A percentile compares a stretch with the other conserved stretches of the same genome.
phyloP scores from a whole-genome alignment of 2,888 invertebrate species.

The Cephus pygmeus region DNA sequence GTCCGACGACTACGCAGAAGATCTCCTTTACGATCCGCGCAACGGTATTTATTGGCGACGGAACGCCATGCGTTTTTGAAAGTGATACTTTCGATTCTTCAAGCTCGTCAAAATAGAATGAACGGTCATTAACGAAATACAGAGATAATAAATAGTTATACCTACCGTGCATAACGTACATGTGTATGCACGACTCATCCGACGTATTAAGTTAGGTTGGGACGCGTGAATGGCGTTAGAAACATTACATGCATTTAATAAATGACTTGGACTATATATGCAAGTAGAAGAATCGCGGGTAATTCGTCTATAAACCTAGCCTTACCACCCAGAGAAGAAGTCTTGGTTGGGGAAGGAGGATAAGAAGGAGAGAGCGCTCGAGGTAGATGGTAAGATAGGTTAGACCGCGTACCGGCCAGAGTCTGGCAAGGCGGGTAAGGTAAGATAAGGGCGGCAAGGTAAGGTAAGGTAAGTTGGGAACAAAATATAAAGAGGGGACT shows the following conservation, averaged over 20 bases:
- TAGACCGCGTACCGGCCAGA: constrained; percentile 7
- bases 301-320: not conserved
- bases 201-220: not conserved
- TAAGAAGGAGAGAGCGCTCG: constrained; percentile 3
- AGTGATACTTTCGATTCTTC: not conserved
- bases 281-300: not conserved
- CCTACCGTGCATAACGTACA: not conserved
- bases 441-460: constrained; percentile 46
- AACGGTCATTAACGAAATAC: not conserved
- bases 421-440: constrained; percentile 36
- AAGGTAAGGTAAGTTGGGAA: constrained; percentile 42
- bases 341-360: not conserved
- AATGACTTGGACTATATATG: not conserved
- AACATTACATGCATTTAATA: not conserved
- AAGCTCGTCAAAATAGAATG: not conserved
- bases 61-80: not conserved
- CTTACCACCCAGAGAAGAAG: not conserved
- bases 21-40: not conserved
- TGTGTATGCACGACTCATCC: not conserved
- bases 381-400: constrained; percentile 21
- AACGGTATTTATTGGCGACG: not conserved
- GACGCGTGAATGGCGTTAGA: not conserved
- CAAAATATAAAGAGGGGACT: constrained; percentile 59
- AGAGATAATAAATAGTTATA: not conserved
- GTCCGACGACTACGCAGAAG: not conserved